phyloP scores from a whole-genome alignment of 2,113 vertebrate genomes.

The Rhinopithecus roxellana region DNA sequence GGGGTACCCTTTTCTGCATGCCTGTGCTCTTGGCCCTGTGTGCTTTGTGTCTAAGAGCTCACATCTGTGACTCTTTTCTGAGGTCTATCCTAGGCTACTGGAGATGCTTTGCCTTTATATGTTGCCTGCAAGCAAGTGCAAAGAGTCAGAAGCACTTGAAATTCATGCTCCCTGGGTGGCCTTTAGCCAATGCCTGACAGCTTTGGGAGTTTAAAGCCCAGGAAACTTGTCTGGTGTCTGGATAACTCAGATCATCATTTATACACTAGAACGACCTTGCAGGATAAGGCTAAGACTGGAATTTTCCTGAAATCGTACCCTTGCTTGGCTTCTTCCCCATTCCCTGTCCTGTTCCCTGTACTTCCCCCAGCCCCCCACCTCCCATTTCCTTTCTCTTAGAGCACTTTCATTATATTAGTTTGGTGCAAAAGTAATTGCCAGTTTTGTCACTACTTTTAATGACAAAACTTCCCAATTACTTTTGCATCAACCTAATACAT shows the following conservation, averaged over 20 bases:
- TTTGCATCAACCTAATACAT: background rate
- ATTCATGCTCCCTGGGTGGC: background rate
- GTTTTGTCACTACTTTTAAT: too few relatives aligned
- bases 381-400: background rate
- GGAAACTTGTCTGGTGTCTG: background rate
- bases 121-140: background rate
- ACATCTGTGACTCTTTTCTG: background rate
- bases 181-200: background rate
- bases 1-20: background rate
- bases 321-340: background rate
- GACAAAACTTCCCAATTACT: too few relatives aligned
- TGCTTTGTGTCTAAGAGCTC: background rate
- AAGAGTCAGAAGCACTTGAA: background rate
- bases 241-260: background rate
- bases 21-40: background rate
- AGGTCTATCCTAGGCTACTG: background rate
- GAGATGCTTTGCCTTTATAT: background rate
- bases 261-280: background rate
- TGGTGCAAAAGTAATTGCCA: too few relatives aligned
- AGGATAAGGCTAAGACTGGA: background rate
- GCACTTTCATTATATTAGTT: background rate
- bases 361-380: fast-evolving
- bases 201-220: background rate
- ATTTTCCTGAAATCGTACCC: background rate
- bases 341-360: background rate